Evolutionary conservation across 1,140 invertebrate species (phyloP), one percentile per base, ranked within the genome.

Genomic region (Nylanderia fulva): DNA sequence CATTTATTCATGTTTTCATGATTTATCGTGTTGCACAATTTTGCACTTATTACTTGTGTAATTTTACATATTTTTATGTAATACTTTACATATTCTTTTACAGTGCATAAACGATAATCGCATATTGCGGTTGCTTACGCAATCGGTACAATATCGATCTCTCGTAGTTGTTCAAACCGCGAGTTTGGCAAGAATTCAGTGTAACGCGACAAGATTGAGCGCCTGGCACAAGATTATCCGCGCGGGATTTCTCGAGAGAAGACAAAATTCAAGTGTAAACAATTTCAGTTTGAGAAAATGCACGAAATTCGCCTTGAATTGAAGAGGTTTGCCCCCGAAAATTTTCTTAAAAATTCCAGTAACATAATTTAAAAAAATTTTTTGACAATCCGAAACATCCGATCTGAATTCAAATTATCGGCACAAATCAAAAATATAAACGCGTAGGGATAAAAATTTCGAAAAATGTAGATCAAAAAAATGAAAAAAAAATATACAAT

Each of bases 241-340:
- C 39, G 52, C 39, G 66, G 71, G 66, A 58, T 71, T 82, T 82
- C 66, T 72, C 42, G 66, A 66, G 45, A 58, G 54, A n/a, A 82
- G 77, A 72, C 77, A 82, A 60, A 72, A 82, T 82, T 52, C 77
- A 42, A 82, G 66, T 58, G 77, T 48, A 52, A 82, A 72, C 66
- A 27, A 71, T 72, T 82, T 72, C 36, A 82, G 52, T 36, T 24
- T 11, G 42, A 29, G 13, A 24, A 29, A 48, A 79, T 77, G 27
- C 33, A 8, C 27, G 33, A 9, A 80, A 69, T 80, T 15, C 15
- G 24, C 24, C n/a, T n/a, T n/a, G n/a, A n/a, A 39, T 42, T 56
- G 64, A 56, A 58, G 33, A 71, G 56, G 56, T 80, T 80, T 48
- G 24, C 39, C 29, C n/a, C 36, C 24, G 11, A 45, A 45, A 58